phyloP scores from a whole-genome alignment of 2,888 invertebrate genomes.

The Galeopsomyia nigrocyanea region DNA sequence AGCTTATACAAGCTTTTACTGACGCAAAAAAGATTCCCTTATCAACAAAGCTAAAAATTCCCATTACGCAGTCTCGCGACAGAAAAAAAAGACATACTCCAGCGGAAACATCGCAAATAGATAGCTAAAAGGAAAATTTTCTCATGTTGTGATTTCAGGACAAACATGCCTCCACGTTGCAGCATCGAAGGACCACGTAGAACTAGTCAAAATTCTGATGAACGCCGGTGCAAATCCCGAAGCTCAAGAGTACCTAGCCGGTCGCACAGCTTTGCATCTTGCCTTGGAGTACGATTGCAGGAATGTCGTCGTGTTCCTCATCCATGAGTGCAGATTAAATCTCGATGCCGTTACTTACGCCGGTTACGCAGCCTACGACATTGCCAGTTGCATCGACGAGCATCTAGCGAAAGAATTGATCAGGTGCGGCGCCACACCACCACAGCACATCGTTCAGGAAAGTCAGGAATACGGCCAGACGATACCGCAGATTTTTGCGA shows the following conservation, averaged over 20 bases:
- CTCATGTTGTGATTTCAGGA: constrained; percentile 72
- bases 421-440: constrained; percentile 62
- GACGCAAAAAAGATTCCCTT: no score
- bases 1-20: no score
- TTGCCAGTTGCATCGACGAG: constrained; percentile 68
- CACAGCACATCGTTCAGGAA: constrained; percentile 37
- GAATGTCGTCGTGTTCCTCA: constrained; percentile 75
- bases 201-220: constrained; percentile 80
- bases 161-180: constrained; percentile 90
- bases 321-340: constrained; percentile 75
- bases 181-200: constrained; percentile 79
- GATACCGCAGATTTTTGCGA: constrained; percentile 3
- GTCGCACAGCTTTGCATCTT: constrained; percentile 84
- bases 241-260: constrained; percentile 82
- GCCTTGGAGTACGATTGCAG: constrained; percentile 79
- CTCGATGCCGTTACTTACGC: constrained; percentile 77
- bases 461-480: neutral
- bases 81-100: no score
- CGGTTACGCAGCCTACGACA: constrained; percentile 78
- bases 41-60: no score
- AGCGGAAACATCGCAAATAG: no score
- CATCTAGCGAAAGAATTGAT: constrained; percentile 63
- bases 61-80: no score
- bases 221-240: constrained; percentile 87
- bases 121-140: no score